Conservation (phyloP, 2,888 invertebrate genomes). For the Panzeria rudis region DNA sequence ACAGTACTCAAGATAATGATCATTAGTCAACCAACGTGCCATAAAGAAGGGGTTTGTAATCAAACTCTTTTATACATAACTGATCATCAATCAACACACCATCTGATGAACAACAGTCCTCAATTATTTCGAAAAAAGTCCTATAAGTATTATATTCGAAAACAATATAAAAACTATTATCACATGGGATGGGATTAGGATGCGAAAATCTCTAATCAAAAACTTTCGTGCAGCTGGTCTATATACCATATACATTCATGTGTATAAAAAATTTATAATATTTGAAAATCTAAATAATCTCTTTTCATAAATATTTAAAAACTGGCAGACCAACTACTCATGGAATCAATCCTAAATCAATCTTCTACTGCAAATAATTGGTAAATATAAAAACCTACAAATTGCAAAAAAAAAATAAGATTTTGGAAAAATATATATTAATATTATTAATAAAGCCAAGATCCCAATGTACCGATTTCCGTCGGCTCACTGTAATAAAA, state of each 20-base stretch:
- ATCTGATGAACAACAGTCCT: neutral
- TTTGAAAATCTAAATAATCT: constrained; percentile 11
- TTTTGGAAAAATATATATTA: too few species aligned
- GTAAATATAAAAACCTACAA: constrained; percentile 51
- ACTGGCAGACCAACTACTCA: constrained; percentile 37
- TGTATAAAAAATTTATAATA: neutral
- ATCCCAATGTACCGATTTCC: too few species aligned
- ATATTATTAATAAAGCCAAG: too few species aligned
- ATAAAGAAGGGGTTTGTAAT: too few species aligned
- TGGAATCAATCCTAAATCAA: constrained; percentile 55
- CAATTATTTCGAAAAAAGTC: neutral
- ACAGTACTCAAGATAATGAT: neutral
- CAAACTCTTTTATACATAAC: neutral
- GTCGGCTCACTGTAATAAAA: too few species aligned
- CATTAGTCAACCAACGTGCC: constrained; percentile 20
- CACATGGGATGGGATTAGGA: too few species aligned
- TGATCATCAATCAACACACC: constrained; percentile 24
- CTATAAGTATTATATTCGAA: neutral
- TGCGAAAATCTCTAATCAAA: neutral
- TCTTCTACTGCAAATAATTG: constrained; percentile 50
- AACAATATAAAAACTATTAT: too few species aligned
- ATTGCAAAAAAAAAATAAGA: neutral
- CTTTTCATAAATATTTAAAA: constrained; percentile 47
- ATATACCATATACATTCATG: neutral
- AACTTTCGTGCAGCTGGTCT: constrained; percentile 4